Base-by-base conservation (phyloP, 2,113 vertebrate species). In the Albula glossodonta region DNA sequence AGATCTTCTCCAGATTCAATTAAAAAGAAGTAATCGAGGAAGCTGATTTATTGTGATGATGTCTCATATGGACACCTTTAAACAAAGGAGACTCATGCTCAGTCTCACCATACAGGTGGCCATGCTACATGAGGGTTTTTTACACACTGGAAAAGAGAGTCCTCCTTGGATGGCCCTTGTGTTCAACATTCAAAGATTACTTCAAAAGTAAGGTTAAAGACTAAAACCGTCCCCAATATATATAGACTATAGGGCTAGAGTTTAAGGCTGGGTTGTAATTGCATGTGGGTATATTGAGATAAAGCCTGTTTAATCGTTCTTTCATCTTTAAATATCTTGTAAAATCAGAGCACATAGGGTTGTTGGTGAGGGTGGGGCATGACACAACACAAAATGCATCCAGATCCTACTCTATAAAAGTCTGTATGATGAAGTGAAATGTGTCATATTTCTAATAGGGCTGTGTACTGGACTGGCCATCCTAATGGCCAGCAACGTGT, bases 1-100 rank as follows among this genome's bases (percentile, higher is more conserved):
- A 85, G 51, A 80, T 53, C 56, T 48, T 80, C 84, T 51, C 74
- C 78, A 79, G 78, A 85, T 80, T 49, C 63, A 8, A 41, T 80
- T 31, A 22, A 79, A 25, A 19, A 60, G 48, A 19, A 85, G 51
- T 50, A 51, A 19, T 53, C 56, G 51, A 49, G 52, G 77, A 80
- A 11, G 49, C 31, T 51, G 41, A 51, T 80, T 17, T 81, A 50
- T 78, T 85, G 11, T 17, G 9, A 49, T n/a, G 51, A 84, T 52
- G 12, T 74, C 70, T 41, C 25, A 74, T n/a, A 4, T n/a, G 22
- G n/a, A n/a, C 70, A 79, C 49, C 49, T 50, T 79, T 79, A 9
- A 48, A 50, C 31, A 49, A 4, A 79, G 78, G 50, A 13, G 66
- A 70, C 22, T 17, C 48, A 79, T 8, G 41, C 12, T 48, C 49